These are phyloP conservation scores for Metacarcinus magister DNA, from an alignment of 2,888 invertebrate species.

Conservation along the genomic window DNA sequence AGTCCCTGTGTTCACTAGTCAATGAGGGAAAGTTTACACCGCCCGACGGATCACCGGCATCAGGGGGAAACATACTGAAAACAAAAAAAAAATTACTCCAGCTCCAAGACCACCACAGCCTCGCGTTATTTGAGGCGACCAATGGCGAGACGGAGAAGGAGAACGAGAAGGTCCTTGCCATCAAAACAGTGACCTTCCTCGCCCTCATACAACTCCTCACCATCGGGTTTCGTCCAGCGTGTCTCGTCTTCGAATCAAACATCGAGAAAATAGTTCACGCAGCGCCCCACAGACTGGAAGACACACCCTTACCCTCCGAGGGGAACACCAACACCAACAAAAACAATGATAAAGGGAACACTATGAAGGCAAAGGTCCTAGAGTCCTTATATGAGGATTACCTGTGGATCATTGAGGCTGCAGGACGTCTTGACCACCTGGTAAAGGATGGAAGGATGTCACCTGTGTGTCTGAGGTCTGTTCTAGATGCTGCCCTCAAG, in stretches of 20 bases:
- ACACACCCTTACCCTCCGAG: constrained; percentile 67
- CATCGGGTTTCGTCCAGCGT: constrained; percentile 74
- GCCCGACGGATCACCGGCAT: constrained; percentile 57
- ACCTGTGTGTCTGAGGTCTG: constrained; percentile 39
- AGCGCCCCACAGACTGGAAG: constrained; percentile 37
- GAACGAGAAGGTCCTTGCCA: constrained; percentile 32
- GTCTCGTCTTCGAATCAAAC: constrained; percentile 66
- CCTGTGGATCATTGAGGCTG: constrained; percentile 66
- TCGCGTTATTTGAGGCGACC: not conserved
- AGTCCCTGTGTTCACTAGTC: constrained; percentile 67
- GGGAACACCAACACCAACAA: not conserved
- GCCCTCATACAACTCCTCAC: constrained; percentile 73
- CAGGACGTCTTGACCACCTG: constrained; percentile 45
- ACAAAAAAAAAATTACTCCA: constrained; percentile 74
- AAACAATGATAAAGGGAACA: not conserved
- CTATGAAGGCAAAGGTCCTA: constrained; percentile 26
- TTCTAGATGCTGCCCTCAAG: constrained; percentile 63
- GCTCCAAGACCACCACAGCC: constrained; percentile 10
- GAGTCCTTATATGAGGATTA: constrained; percentile 74
- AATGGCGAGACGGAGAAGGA: constrained; percentile 1
- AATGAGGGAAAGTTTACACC: constrained; percentile 69
- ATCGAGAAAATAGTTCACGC: constrained; percentile 63
- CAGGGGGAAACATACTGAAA: constrained; percentile 66
- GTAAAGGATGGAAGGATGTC: constrained; percentile 59
- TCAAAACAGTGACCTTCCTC: constrained; percentile 63